Evolutionary conservation across 1,140 invertebrate genomes (phyloP).

Genomic region (Brachionus koreanus): DNA sequence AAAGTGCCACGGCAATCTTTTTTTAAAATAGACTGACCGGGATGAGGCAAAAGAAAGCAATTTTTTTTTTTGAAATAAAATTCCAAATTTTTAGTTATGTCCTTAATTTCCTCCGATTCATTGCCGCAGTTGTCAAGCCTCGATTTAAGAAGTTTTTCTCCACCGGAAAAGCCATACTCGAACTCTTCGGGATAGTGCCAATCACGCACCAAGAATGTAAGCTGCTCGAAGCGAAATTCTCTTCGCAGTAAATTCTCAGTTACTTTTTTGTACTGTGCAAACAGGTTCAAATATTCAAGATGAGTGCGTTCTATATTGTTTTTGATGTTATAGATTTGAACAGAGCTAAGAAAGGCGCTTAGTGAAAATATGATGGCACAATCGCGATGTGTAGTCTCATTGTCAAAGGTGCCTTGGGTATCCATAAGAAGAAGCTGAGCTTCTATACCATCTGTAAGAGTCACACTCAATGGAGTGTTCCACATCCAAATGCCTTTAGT

Average conservation of each 20-base stretch:
- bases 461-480: conserved; percentile 71
- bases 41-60: conserved; percentile 96
- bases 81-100: conserved; percentile 86
- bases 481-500: conserved; percentile 88
- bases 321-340: conserved; percentile 28
- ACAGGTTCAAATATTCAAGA: conserved; percentile 13
- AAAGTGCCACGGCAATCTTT: background rate
- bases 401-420: conserved; percentile 36
- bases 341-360: background rate
- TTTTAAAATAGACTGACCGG: conserved; percentile 62
- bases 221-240: conserved; percentile 63
- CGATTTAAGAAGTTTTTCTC: conserved; percentile 75
- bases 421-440: background rate
- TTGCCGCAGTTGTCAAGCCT: conserved; percentile 68
- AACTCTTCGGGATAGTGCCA: conserved; percentile 98
- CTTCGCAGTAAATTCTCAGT: conserved; percentile 39
- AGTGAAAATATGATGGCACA: conserved; percentile 20
- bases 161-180: conserved; percentile 82
- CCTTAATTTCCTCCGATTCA: conserved; percentile 54
- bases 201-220: conserved; percentile 91
- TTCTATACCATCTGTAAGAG: background rate
- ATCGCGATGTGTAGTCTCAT: background rate
- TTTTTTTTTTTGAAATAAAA: conserved; percentile 66
- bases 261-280: conserved; percentile 23
- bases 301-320: conserved; percentile 13